These are phyloP conservation scores for Pluvianellus socialis DNA, from an alignment of 2,113 vertebrate genomes.

Conservation along the genomic window DNA sequence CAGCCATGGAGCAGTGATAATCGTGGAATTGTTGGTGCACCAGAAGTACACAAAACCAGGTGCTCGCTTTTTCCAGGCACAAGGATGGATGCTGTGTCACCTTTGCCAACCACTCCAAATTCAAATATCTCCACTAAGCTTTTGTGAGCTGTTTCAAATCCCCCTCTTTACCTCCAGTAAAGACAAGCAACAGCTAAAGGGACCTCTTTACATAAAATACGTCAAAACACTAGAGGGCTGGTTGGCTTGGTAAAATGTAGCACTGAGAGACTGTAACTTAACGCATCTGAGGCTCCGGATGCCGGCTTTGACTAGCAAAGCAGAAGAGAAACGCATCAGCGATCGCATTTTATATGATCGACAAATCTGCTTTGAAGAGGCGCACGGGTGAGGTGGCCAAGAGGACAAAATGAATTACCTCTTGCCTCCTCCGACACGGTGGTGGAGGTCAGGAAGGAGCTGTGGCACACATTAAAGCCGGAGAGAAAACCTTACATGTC, in stretches of 20 bases:
- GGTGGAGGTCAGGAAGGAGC: not conserved
- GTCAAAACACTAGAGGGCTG: slow-evolving; percentile 28
- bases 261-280: not conserved
- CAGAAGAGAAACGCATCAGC: not conserved
- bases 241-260: not conserved
- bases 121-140: not conserved
- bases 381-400: not conserved
- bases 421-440: not conserved
- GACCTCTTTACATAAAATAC: not conserved
- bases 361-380: slow-evolving; percentile 16
- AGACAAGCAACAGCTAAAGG: not conserved
- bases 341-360: not conserved
- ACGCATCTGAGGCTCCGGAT: not conserved
- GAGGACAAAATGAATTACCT: not conserved
- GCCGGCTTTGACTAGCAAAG: not conserved
- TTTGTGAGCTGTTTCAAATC: not conserved
- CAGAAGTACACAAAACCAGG: not conserved
- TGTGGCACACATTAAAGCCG: not conserved
- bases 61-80: not conserved
- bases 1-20: not conserved
- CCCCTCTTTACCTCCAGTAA: not conserved
- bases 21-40: rapidly evolving
- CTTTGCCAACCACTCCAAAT: not conserved
- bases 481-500: not conserved
- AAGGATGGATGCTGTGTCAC: not conserved